phyloP scores from a whole-genome alignment of 2,888 invertebrate species.

The Macrophya alboannulata region DNA sequence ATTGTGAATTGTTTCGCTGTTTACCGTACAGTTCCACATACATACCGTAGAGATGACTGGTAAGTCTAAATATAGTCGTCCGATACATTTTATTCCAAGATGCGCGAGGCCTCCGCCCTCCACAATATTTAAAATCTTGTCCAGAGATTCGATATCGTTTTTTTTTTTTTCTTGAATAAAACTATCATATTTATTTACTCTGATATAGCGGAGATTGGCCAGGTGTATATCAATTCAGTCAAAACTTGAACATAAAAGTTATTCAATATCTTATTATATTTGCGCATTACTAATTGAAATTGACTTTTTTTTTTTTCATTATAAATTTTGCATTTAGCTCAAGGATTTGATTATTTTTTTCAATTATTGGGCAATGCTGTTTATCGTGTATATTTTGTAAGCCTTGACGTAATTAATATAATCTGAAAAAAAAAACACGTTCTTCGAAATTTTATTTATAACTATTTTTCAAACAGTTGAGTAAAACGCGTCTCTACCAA shows the following conservation, averaged over 20 bases:
- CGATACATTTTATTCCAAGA: conserved; percentile 28
- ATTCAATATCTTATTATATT: not conserved
- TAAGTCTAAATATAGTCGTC: conserved; percentile 60
- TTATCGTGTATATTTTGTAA: too few species aligned
- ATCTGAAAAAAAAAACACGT: too few species aligned
- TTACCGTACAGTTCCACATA: conserved; percentile 16
- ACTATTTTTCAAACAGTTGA: too few species aligned
- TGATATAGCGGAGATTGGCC: not conserved
- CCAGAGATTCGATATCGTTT: not conserved
- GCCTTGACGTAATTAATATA: too few species aligned
- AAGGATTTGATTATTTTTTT: too few species aligned
- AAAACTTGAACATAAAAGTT: not conserved
- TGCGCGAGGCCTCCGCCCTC: conserved; percentile 10
- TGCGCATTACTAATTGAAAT: too few species aligned
- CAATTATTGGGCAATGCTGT: too few species aligned
- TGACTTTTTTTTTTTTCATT: too few species aligned
- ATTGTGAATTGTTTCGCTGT: conserved; percentile 44
- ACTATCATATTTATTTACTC: not conserved
- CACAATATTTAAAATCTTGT: conserved; percentile 17
- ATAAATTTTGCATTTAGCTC: too few species aligned
- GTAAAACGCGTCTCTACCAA: too few species aligned
- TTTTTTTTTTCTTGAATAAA: not conserved
- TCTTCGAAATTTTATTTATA: too few species aligned
- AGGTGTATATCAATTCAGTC: too few species aligned
- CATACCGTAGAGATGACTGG: conserved; percentile 61